Evolutionary conservation across 2,113 vertebrate species (phyloP), one percentile per base, ranked within the genome.

Genomic region (Dipodomys spectabilis): DNA sequence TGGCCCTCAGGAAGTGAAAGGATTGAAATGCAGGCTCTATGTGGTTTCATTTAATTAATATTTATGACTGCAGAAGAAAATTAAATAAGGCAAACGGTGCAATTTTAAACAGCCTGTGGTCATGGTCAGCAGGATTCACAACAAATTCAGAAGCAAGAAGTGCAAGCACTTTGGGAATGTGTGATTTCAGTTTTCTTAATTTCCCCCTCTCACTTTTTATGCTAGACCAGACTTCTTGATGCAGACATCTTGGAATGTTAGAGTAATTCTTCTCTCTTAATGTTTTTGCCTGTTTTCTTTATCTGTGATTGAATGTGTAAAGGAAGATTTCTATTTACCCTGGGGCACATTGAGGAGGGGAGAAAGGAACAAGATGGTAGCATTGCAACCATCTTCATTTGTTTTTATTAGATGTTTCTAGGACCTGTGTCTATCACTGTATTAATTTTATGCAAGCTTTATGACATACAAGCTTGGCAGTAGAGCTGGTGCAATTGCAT

Each of bases 1-100:
- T 94, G 87, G 68, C 74, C 72, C 44, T 95, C 77, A 83, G 94
- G 90, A 95, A 94, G 82, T n/a, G 35, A 84, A 83, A 53, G 65
- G 44, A 90, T 91, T 90, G 77, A 92, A 94, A 93, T 80, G 62
- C 67, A 83, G 69, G 35, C 72, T 90, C 69, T 94, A 25, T 95
- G 92, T 90, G 94, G 90, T 85, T 92, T 87, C 80, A 75, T 72
- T 94, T 95, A 97, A 96, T 96, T 95, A 94, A 96, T 97, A 97
- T 97, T 93, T 95, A 96, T 96, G 93, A 86, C 82, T 88, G 2
- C n/a, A 83, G 94, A 80, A 88, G 88, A 97, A 96, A 96, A 96
- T 95, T 96, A 95, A 96, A 96, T 94, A 97, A 94, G 86, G 90
- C 71, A 88, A 94, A 88, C 0, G 39, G 92, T 95, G 60, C 92